Evolutionary conservation across 2,113 vertebrate species (phyloP).

Genomic region (Pipra filicauda): DNA sequence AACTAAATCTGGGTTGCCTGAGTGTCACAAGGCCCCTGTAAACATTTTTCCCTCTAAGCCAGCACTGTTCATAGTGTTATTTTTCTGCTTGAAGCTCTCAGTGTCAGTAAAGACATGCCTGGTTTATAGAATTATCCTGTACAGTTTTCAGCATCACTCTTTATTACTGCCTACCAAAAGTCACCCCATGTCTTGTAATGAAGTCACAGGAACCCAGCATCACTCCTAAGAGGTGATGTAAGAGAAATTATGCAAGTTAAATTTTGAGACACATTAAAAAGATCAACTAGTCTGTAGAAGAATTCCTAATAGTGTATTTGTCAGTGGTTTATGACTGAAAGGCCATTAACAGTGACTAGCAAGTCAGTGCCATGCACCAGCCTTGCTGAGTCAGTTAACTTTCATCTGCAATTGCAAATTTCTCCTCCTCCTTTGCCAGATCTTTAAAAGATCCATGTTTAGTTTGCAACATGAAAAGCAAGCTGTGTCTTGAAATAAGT

Average conservation of each 20-base stretch:
- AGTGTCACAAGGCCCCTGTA: background rate
- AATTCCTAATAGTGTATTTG: background rate
- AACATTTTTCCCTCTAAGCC: background rate
- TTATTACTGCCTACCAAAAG: background rate
- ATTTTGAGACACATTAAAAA: background rate
- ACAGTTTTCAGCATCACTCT: background rate
- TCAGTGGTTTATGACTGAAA: background rate
- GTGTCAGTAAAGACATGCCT: background rate
- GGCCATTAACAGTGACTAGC: background rate
- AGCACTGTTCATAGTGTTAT: background rate
- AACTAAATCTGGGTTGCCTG: background rate
- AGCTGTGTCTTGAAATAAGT: background rate
- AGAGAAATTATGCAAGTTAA: background rate
- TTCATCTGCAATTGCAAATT: background rate
- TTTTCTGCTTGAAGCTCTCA: background rate
- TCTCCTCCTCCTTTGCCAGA: background rate
- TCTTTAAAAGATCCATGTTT: background rate
- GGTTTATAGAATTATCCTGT: background rate
- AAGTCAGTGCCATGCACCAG: background rate
- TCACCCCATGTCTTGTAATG: background rate
- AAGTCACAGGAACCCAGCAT: background rate
- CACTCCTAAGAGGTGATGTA: background rate
- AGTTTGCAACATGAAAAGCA: background rate
- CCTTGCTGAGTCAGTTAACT: background rate
- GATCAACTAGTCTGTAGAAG: background rate